These are phyloP conservation scores for Pinctada fucata DNA, from an alignment of 2,888 invertebrate genomes.

Conservation along the genomic window DNA sequence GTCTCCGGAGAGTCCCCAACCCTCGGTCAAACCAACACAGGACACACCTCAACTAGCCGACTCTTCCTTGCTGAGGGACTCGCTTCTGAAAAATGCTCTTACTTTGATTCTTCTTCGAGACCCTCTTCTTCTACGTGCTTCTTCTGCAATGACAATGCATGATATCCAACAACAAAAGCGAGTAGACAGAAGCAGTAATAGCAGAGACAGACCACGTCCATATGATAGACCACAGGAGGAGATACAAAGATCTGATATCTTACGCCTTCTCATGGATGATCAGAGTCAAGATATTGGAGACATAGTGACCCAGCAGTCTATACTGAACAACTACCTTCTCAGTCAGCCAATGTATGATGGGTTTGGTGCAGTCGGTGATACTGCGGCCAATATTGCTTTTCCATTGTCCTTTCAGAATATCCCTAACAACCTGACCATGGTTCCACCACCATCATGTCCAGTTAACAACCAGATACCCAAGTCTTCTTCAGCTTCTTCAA, in stretches of 20 bases:
- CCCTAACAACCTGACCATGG: background rate
- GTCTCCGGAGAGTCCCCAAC: background rate
- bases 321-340: background rate
- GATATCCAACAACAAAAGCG: too few relatives aligned
- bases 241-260: too few relatives aligned
- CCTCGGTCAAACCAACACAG: background rate
- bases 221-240: too few relatives aligned
- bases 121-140: background rate
- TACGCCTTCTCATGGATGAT: too few relatives aligned
- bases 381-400: background rate
- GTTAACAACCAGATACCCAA: background rate
- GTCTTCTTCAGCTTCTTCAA: background rate
- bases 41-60: background rate
- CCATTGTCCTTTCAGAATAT: background rate
- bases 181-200: too few relatives aligned
- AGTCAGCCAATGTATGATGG: background rate
- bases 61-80: background rate
- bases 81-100: background rate
- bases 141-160: background rate
- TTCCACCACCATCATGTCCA: background rate
- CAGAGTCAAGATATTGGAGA: too few relatives aligned
- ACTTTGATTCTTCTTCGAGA: background rate
- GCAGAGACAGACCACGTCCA: too few relatives aligned
- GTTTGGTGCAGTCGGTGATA: background rate
- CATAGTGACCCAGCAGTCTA: background rate